These are phyloP conservation scores for Limanda limanda DNA, from an alignment of 2,113 vertebrate species.

Conservation along the genomic window DNA sequence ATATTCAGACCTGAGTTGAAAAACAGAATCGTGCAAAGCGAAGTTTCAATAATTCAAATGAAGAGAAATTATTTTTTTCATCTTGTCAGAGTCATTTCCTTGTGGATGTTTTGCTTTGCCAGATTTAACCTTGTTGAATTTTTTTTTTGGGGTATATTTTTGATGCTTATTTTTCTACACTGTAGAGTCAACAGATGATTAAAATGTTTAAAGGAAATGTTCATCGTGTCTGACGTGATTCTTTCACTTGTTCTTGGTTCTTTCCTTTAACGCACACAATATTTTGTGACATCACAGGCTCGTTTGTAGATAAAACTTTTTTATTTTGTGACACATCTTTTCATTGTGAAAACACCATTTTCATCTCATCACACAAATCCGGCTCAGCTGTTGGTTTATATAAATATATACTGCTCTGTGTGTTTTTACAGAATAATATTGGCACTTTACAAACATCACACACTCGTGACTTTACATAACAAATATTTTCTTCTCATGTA, in stretches of 20 bases:
- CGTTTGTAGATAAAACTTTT: neutral
- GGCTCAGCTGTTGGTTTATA: constrained; percentile 9
- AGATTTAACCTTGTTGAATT: constrained; percentile 60
- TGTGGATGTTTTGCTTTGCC: constrained; percentile 37
- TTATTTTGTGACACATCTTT: neutral
- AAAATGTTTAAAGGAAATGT: constrained; percentile 38
- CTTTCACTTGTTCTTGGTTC: neutral
- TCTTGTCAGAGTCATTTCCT: constrained; percentile 8
- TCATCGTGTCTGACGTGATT: neutral
- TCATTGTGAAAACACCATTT: neutral
- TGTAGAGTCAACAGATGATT: constrained; percentile 58
- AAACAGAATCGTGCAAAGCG: neutral
- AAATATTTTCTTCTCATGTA: constrained; percentile 11
- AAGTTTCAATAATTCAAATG: constrained; percentile 3
- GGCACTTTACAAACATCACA: neutral
- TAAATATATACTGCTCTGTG: constrained; percentile 38
- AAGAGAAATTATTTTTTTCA: constrained; percentile 45
- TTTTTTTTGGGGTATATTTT: constrained; percentile 50
- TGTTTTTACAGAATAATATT: neutral
- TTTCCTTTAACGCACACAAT: neutral
- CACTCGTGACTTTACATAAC: constrained; percentile 1
- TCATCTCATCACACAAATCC: neutral
- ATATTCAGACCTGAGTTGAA: constrained; percentile 12
- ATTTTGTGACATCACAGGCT: no score
- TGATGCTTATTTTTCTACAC: constrained; percentile 76